phyloP scores from a whole-genome alignment of 1,140 invertebrate genomes.

The Drosophila grimshawi region DNA sequence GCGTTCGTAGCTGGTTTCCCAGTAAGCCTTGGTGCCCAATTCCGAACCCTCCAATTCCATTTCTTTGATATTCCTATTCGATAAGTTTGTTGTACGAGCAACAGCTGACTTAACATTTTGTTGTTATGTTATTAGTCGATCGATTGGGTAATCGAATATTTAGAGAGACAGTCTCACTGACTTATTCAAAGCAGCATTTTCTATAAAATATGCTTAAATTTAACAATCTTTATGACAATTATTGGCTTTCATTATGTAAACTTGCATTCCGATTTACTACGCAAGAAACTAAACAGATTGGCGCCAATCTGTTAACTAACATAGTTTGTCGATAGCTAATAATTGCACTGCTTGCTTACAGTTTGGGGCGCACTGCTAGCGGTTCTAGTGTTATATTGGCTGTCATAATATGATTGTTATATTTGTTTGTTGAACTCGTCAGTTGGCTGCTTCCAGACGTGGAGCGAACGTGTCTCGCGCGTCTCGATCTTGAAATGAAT shows the following conservation, averaged over 20 bases:
- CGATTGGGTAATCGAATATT: too few species aligned
- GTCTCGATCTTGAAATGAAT: constrained; percentile 38
- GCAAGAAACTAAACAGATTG: too few species aligned
- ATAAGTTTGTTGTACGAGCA: background rate
- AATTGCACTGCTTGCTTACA: background rate
- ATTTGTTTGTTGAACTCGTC: constrained; percentile 48
- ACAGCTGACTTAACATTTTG: constrained; percentile 15
- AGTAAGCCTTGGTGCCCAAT: constrained; percentile 92
- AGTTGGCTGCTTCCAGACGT: constrained; percentile 40
- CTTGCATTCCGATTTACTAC: too few species aligned
- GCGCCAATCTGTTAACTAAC: background rate
- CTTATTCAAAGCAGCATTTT: too few species aligned
- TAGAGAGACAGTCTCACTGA: too few species aligned
- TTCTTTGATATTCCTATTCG: background rate
- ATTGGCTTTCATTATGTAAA: too few species aligned
- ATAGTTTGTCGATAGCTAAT: constrained; percentile 6
- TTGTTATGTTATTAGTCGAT: background rate
- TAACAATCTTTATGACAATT: too few species aligned
- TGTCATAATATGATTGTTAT: constrained; percentile 50
- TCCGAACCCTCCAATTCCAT: constrained; percentile 89
- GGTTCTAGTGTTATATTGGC: constrained; percentile 13
- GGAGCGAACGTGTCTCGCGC: constrained; percentile 35
- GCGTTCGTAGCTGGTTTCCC: constrained; percentile 92
- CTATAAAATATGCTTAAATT: too few species aligned
- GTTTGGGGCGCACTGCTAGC: constrained; percentile 10